phyloP scores from a whole-genome alignment of 2,113 vertebrate genomes.

The Polypterus senegalus region DNA sequence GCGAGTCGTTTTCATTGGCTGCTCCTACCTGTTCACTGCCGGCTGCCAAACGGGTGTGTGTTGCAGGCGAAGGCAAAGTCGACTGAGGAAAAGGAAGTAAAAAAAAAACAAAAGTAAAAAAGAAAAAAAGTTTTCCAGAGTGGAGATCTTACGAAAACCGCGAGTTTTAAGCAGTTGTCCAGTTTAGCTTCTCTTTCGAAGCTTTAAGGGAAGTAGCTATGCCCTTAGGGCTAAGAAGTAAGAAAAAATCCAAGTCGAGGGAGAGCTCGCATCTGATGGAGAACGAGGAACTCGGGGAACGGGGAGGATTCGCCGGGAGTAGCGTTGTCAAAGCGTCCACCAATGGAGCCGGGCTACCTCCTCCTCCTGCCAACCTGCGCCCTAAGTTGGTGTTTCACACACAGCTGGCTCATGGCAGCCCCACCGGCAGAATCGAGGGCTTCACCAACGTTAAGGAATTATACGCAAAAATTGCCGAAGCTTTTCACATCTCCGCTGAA shows the following conservation, averaged over 20 bases:
- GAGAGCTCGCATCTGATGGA: constrained; percentile 61
- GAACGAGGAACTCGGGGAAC: constrained; percentile 46
- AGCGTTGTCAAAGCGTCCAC: constrained; percentile 24
- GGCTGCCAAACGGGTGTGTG: not conserved
- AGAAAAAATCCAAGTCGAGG: constrained; percentile 58
- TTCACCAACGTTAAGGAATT: constrained; percentile 75
- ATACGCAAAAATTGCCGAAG: constrained; percentile 63
- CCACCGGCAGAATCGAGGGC: constrained; percentile 72
- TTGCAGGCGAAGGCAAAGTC: constrained; percentile 22
- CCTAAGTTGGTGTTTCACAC: constrained; percentile 71
- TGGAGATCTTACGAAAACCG: too few relatives aligned
- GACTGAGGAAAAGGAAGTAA: constrained; percentile 7
- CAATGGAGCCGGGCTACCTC: constrained; percentile 35
- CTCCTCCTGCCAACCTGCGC: constrained; percentile 36
- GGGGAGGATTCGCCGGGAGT: constrained; percentile 33
- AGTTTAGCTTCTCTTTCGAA: not conserved
- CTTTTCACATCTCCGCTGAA: constrained; percentile 51
- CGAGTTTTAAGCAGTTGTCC: not conserved
- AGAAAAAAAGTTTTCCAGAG: too few relatives aligned
- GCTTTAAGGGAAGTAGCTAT: constrained; percentile 40
- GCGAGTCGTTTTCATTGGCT: constrained; percentile 14
- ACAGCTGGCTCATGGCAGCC: constrained; percentile 83
- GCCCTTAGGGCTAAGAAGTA: constrained; percentile 63
- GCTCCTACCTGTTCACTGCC: constrained; percentile 31
- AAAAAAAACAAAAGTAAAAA: constrained; percentile 27